Percentiles rank a stretch among this genome's conserved stretches.
Evolutionary conservation across 2,113 vertebrate species (phyloP).

Genomic region (Hydrolagus affinis): DNA sequence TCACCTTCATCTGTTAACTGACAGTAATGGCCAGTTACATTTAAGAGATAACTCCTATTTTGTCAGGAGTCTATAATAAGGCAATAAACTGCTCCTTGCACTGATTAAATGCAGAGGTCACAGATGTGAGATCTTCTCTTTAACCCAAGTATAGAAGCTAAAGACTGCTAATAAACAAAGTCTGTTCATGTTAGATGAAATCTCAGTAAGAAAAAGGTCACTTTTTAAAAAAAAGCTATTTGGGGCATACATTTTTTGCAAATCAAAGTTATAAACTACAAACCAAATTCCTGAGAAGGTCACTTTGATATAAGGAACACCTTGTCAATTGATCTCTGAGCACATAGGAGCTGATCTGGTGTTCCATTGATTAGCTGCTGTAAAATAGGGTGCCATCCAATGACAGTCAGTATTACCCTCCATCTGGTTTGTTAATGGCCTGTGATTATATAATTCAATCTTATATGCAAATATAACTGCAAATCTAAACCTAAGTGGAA

Average conservation of each 20-base stretch:
- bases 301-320: not conserved
- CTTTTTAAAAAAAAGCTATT: not conserved
- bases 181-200: not conserved
- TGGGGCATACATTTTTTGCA: not conserved
- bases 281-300: not conserved
- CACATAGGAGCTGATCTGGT: not conserved
- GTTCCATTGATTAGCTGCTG: not conserved
- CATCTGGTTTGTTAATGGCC: not conserved
- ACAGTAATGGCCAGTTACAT: not conserved
- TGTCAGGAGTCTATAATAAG: conserved; percentile 5
- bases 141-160: not conserved
- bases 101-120: conserved; percentile 3
- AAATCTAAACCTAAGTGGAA: no score
- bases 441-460: not conserved
- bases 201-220: not conserved
- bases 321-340: not conserved
- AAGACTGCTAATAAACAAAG: not conserved
- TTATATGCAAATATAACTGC: not conserved
- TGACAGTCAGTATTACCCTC: not conserved
- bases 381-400: not conserved
- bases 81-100: not conserved
- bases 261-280: not conserved
- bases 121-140: not conserved
- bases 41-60: conserved; percentile 11
- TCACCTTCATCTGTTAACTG: conserved; percentile 12